Base-by-base conservation (phyloP, 2,888 invertebrate species). In the Drosophila neonasuta region DNA sequence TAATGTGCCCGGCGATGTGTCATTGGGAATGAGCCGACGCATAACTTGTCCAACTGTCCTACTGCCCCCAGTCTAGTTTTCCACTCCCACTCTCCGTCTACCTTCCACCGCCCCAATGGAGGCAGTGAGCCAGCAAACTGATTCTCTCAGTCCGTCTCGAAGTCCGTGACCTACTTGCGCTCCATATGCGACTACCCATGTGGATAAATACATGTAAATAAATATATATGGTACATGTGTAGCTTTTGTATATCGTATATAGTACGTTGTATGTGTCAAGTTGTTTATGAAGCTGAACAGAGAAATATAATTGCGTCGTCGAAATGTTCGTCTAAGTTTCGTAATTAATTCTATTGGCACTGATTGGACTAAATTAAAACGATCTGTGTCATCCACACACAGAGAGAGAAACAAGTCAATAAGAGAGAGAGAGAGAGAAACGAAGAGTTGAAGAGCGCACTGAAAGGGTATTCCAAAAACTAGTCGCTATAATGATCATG, bases 311-410 rank as follows among this genome's bases (percentile, higher is more conserved):
- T 82, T 82, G 86, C 74, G 63, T 67, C 55, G 69, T 68, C 71
- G 20, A 66, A 77, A 72, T 59, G 50, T 58, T 68, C 62, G 63
- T 60, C 55, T 68, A 59, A 70, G 68, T 75, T 63, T 68, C 60
- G 70, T 77, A 87, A 83, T 83, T 86, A 86, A 71, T 86, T 83
- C 69, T 83, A 81, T 81, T 81, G 75, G 66, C 73, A 70, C 75
- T 87, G 84, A 87, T 87, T 83, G 83, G 66, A 80, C 71, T 75
- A 73, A 80, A 86, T 83, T 87, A 83, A 77, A 71, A 66, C 54
- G 64, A 68, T 69, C 68, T 62, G 54, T 36, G 39, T 24, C n/a
- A 20, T 48, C 24, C 24, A 24, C 24, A 24, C 24, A 6, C 17
- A 32, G n/a, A 46, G 30, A 34, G 9, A 17, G 42, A 24, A 41